Evolutionary conservation across 1,140 invertebrate genomes (phyloP).

Genomic region (Drosophila nigrodunni): DNA sequence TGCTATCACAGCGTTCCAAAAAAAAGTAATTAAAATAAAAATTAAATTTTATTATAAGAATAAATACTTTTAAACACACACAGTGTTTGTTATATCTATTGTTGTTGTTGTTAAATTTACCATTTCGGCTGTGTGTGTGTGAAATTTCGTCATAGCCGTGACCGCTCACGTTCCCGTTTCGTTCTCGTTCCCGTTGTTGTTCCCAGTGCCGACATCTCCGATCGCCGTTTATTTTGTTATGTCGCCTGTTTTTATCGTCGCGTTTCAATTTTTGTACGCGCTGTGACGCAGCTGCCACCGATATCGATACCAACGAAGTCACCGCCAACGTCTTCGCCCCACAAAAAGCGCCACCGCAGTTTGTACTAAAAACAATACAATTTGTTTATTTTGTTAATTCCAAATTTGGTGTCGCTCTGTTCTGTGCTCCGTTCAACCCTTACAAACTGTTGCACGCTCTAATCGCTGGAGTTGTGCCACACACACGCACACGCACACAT

Average conservation of each 20-base stretch:
- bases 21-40: slow-evolving; percentile 48
- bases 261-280: slow-evolving; percentile 46
- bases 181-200: slow-evolving; percentile 5
- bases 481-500: slow-evolving; percentile 1
- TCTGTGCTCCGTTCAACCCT: background rate
- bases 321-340: slow-evolving; percentile 17
- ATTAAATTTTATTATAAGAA: slow-evolving; percentile 36
- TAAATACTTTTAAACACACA: slow-evolving; percentile 34
- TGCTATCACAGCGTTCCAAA: slow-evolving; percentile 53
- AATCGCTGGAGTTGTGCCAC: slow-evolving; percentile 58
- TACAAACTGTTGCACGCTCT: slow-evolving; percentile 15
- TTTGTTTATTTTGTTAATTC: slow-evolving; percentile 34
- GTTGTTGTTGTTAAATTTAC: slow-evolving; percentile 37
- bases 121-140: slow-evolving; percentile 38
- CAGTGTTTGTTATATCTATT: slow-evolving; percentile 27
- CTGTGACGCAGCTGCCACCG: slow-evolving; percentile 43
- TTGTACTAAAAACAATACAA: slow-evolving; percentile 17
- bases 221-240: slow-evolving; percentile 34
- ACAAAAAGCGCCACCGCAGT: slow-evolving; percentile 12
- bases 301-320: background rate
- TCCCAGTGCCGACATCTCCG: slow-evolving; percentile 40
- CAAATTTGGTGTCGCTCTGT: too few species aligned
- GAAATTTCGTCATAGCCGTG: slow-evolving; percentile 11
- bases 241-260: slow-evolving; percentile 68
- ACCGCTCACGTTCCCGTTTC: slow-evolving; percentile 19